Percentiles rank a stretch among this genome's conserved stretches.
Conservation (phyloP, 53 echinoderm and acorn worm species). For the Hippasteria phrygiana region DNA sequence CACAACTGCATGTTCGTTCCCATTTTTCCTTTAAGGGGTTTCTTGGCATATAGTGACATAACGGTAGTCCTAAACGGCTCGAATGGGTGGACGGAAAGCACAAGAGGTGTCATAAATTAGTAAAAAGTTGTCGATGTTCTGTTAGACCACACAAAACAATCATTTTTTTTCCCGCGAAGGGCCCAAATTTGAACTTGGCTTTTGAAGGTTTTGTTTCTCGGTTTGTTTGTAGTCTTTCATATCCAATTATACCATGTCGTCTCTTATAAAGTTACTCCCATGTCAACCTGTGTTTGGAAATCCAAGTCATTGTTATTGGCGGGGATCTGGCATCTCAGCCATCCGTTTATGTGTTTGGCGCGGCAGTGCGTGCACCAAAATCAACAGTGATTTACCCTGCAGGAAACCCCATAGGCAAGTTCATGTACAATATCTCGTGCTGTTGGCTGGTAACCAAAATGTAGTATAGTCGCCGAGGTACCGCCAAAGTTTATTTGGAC, state of each 20-base stretch:
- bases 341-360: conserved; percentile 32
- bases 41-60: too few species aligned
- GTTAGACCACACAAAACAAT: too few species aligned
- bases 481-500: too few species aligned
- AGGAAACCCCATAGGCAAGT: not conserved
- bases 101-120: too few species aligned
- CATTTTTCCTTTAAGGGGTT: too few species aligned
- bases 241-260: conserved; percentile 44
- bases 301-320: conserved; percentile 59
- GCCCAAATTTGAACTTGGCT: not conserved
- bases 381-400: conserved; percentile 23
- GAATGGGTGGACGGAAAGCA: too few species aligned
- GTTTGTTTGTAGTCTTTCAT: conserved; percentile 39
- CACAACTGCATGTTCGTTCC: too few species aligned
- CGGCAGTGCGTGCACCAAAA: conserved; percentile 12
- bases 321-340: not conserved
- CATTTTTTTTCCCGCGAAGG: too few species aligned
- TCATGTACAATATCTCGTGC: not conserved
- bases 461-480: too few species aligned
- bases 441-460: too few species aligned
- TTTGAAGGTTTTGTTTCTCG: conserved; percentile 6
- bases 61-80: too few species aligned
- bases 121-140: too few species aligned
- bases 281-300: conserved; percentile 46
- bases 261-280: not conserved